Evolutionary conservation across 2,113 vertebrate species (phyloP).

Genomic region (Neotragus moschatus): DNA sequence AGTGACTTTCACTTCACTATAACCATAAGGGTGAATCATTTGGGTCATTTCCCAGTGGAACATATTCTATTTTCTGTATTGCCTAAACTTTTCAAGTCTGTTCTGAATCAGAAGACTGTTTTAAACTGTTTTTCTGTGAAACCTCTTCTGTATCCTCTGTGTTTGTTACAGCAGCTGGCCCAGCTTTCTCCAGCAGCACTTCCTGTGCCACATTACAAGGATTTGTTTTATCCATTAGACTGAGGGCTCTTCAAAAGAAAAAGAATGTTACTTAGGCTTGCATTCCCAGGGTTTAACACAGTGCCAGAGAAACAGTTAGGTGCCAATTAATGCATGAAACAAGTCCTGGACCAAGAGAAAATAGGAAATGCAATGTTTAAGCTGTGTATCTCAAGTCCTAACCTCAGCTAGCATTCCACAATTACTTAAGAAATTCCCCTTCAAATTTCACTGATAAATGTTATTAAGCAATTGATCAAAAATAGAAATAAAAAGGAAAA

Average conservation of each 20-base stretch:
- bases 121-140: background rate
- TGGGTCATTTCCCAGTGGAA: background rate
- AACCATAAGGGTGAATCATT: background rate
- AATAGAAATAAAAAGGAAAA: background rate
- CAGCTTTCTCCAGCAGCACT: background rate
- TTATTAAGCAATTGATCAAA: background rate
- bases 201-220: background rate
- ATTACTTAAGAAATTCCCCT: background rate
- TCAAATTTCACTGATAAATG: background rate
- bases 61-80: background rate
- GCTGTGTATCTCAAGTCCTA: background rate
- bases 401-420: background rate
- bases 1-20: background rate
- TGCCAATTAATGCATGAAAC: background rate
- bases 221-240: background rate
- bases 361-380: background rate
- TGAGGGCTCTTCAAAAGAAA: background rate
- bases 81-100: background rate
- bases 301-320: background rate
- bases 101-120: background rate
- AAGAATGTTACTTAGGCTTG: background rate
- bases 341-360: background rate
- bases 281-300: background rate
- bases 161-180: background rate
- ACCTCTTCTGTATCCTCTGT: background rate